Base-by-base conservation (phyloP, 2,888 invertebrate species). In the Hermaeophaga mercurialis region DNA sequence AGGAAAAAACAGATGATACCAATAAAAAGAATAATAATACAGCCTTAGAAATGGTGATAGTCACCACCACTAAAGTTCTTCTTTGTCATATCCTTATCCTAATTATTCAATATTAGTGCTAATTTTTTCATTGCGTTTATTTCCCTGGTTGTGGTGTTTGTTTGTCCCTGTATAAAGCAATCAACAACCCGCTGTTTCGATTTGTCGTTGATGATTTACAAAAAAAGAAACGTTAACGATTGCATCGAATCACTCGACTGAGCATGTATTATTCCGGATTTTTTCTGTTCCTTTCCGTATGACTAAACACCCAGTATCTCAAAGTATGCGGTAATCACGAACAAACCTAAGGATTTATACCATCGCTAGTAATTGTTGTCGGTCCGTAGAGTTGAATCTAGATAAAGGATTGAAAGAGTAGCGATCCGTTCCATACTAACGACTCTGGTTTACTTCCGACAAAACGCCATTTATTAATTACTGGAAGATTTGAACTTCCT, bases 391-490 rank as follows among this genome's bases (percentile, higher is more conserved):
- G 36, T 36, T 48, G 12, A 48, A 48, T 48, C 48, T 39, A 39
- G 48, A 48, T 48, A 48, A 48, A 38, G 48, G 39, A 48, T 18
- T 12, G 17, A 48, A 48, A 48, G 48, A 48, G 48, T 48, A 48
- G 48, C 48, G 38, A 39, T 48, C 39, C 39, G 48, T 48, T 48
- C 48, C 48, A 28, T 28, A 39, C 39, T 48, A 39, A 48, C 48
- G 39, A 48, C 24, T 48, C 12, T 28, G 38, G 48, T 48, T 22
- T 48, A 48, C 48, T 48, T 48, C 48, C 48, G 48, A 48, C 48
- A 48, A 48, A 47, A 48, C 48, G 39, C 38, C 39, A 48, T 28
- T 48, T 48, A 48, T 48, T 48, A 48, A 48, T 48, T 48, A 38
- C 17, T 17, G 15, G 26, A 39, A 28, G 12, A 48, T 39, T 48